Conservation (phyloP, 2,888 invertebrate genomes). For the Netelia fuscicornis region DNA sequence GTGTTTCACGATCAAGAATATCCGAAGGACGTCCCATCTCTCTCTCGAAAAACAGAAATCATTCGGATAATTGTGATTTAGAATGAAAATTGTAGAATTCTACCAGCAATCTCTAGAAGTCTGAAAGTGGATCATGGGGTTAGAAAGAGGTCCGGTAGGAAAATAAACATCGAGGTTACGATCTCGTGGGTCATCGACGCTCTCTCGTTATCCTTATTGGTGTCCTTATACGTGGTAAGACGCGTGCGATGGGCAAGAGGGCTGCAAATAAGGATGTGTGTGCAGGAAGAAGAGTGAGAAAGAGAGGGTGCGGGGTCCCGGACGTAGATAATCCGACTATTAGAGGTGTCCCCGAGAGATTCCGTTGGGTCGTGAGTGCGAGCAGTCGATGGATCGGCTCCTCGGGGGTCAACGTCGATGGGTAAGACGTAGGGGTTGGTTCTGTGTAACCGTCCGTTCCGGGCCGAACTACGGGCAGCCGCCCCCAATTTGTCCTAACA, state of each 20-base stretch:
- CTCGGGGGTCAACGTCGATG: conserved; percentile 75
- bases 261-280: conserved; percentile 58
- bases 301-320: background rate
- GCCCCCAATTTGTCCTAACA: conserved; percentile 84
- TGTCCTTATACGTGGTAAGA: conserved; percentile 42
- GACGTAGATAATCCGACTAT: conserved; percentile 84
- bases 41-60: background rate
- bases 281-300: conserved; percentile 67
- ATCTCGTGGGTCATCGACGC: conserved; percentile 40
- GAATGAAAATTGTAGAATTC: background rate
- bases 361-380: conserved; percentile 74
- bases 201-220: conserved; percentile 80
- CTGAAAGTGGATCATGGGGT: background rate
- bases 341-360: conserved; percentile 83
- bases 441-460: conserved; percentile 66
- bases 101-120: background rate
- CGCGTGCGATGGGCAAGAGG: conserved; percentile 73
- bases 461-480: conserved; percentile 77
- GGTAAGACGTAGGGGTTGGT: conserved; percentile 72
- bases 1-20: background rate
- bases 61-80: background rate
- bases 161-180: conserved; percentile 68
- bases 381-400: conserved; percentile 79
- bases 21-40: background rate
- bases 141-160: conserved; percentile 5